These are phyloP conservation scores for Eurystomus gularis DNA, from an alignment of 2,113 vertebrate species.

Conservation along the genomic window DNA sequence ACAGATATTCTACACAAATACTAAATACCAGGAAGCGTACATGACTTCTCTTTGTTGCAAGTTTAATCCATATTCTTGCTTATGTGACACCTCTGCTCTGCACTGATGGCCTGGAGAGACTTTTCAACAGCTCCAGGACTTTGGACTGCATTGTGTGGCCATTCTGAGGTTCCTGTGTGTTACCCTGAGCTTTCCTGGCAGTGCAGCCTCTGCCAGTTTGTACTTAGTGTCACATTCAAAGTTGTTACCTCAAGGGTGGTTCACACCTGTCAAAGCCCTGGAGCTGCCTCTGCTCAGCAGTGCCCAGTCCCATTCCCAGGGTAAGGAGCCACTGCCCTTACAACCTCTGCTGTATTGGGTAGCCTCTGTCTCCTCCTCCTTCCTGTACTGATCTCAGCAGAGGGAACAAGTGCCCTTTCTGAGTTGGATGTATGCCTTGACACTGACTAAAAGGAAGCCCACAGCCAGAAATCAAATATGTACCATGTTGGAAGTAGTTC, in stretches of 20 bases:
- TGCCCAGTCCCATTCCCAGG: neutral
- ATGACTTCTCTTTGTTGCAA: neutral
- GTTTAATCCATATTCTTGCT: neutral
- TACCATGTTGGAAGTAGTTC: neutral
- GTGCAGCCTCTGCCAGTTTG: neutral
- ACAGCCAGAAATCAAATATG: neutral
- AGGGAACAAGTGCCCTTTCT: neutral
- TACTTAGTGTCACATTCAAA: neutral
- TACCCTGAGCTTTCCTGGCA: neutral
- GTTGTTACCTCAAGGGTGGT: neutral
- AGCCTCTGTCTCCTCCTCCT: neutral
- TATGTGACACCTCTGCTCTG: neutral
- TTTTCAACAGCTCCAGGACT: neutral
- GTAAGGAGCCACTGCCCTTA: neutral
- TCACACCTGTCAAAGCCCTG: neutral
- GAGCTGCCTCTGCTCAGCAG: neutral
- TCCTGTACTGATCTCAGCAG: neutral
- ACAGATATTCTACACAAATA: neutral
- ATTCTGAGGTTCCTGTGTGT: neutral
- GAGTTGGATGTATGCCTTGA: neutral
- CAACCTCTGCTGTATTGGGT: neutral
- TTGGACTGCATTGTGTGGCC: rapidly evolving
- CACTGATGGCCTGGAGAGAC: neutral
- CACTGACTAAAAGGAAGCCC: neutral
- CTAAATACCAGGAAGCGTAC: neutral